These are phyloP conservation scores for Drosophila oshimai DNA, from an alignment of 1,140 invertebrate species.

Conservation along the genomic window DNA sequence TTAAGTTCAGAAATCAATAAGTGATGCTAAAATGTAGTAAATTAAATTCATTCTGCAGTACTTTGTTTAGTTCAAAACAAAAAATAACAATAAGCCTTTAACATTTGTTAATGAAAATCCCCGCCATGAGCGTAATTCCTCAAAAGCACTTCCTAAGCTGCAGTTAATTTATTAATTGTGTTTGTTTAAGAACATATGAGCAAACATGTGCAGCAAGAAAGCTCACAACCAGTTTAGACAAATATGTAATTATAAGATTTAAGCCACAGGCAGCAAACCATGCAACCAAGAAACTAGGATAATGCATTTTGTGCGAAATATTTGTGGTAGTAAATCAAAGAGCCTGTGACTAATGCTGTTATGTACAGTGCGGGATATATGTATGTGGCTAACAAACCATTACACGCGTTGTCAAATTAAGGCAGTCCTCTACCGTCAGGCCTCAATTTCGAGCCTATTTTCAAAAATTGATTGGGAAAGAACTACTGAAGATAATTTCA, in stretches of 20 bases:
- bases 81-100: background rate
- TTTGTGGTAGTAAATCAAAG: background rate
- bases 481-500: too few relatives aligned
- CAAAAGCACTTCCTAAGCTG: background rate
- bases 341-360: background rate
- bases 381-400: slow-evolving; percentile 29
- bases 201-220: background rate
- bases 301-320: background rate
- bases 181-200: slow-evolving; percentile 6
- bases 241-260: background rate
- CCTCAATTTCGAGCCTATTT: too few relatives aligned
- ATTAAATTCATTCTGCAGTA: too few relatives aligned
- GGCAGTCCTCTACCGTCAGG: too few relatives aligned
- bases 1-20: too few relatives aligned
- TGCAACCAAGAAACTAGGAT: slow-evolving; percentile 2
- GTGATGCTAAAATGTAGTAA: too few relatives aligned
- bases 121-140: too few relatives aligned
- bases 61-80: background rate
- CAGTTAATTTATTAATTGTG: slow-evolving; percentile 20
- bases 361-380: background rate
- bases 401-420: slow-evolving; percentile 70
- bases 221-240: background rate
- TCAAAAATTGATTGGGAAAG: too few relatives aligned
- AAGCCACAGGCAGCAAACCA: slow-evolving; percentile 1
- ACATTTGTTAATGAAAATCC: too few relatives aligned